Evolutionary conservation across 92 coral and sea anemone genomes (phyloP).

Genomic region (Palythoa grandis): DNA sequence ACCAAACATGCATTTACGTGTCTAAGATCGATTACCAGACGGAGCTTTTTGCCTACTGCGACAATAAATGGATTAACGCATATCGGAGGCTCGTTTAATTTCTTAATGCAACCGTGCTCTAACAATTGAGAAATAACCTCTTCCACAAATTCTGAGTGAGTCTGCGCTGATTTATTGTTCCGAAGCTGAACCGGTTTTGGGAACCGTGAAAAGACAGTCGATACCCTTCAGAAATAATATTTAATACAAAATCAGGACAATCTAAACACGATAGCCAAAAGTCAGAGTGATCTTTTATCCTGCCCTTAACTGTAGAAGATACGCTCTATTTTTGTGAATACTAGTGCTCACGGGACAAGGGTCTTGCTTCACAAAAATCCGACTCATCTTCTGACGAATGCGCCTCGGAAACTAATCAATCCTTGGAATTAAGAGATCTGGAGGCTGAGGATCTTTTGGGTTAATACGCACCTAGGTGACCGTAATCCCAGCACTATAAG

Average conservation of each 20-base stretch:
- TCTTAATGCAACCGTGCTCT: too few species aligned
- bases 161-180: background rate
- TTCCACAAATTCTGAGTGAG: background rate
- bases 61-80: slow-evolving; percentile 47
- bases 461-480: background rate
- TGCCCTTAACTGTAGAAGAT: background rate
- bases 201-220: background rate
- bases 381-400: background rate
- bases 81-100: slow-evolving; percentile 7
- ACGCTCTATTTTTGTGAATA: background rate
- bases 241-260: slow-evolving; percentile 16
- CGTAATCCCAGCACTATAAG: too few species aligned
- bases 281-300: background rate
- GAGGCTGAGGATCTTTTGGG: slow-evolving; percentile 8
- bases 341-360: background rate
- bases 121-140: slow-evolving; percentile 1
- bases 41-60: slow-evolving; percentile 37
- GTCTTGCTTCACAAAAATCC: background rate
- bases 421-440: too few species aligned
- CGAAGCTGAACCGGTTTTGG: background rate
- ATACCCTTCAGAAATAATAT: slow-evolving; percentile 19
- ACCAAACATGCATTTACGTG: slow-evolving; percentile 11
- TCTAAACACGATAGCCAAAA: slow-evolving; percentile 11
- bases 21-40: slow-evolving; percentile 33
- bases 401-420: too few species aligned